Base-by-base conservation (phyloP, 2,113 vertebrate genomes). In the Mus spicilegus region DNA sequence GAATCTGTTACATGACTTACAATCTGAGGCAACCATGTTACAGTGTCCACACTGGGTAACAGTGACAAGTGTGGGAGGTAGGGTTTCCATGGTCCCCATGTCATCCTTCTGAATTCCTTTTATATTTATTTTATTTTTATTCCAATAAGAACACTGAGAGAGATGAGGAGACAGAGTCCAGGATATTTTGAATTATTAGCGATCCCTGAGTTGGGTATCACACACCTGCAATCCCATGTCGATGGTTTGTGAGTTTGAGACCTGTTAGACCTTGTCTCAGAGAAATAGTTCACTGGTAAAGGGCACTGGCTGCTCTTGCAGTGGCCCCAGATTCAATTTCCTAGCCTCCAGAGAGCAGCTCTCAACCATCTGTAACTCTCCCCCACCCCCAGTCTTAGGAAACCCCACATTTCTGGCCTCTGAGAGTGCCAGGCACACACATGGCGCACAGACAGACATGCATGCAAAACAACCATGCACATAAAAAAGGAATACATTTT, bases 101-200 rank as follows among this genome's bases (percentile, higher is more conserved):
- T 10, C 20, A 26, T 63, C 82, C 95, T 97, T 73, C 51, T 93
- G 51, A 42, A 72, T 75, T 67, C n/a, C 3, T 24, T 17, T 33
- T 90, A 46, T 39, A 51, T n/a, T 70, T 49, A 1, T 70, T 22
- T 85, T 84, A 81, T 81, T 80, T 90, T 49, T 49, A 30, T 67
- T 67, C 10, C 7, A 63, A 77, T 88, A 91, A 70, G 4, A 87
- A 80, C 12, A 75, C 51, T 24, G 36, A 58, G 17, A 46, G 12
- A 7, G 5, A 19, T 26, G 26, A 42, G 42, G 76, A 24, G 24
- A 22, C 30, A 76, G 7, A 78, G 67, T 89, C 19, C 4, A 42
- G 92, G 87, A 46, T 84, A 91, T 65, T 67, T 82, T 81, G 72
- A 94, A 75, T 73, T 90, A 39, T 96, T 28, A 93, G 2, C 92